Evolutionary conservation across 1,140 invertebrate genomes (phyloP).

Genomic region (Olivierus martensii): DNA sequence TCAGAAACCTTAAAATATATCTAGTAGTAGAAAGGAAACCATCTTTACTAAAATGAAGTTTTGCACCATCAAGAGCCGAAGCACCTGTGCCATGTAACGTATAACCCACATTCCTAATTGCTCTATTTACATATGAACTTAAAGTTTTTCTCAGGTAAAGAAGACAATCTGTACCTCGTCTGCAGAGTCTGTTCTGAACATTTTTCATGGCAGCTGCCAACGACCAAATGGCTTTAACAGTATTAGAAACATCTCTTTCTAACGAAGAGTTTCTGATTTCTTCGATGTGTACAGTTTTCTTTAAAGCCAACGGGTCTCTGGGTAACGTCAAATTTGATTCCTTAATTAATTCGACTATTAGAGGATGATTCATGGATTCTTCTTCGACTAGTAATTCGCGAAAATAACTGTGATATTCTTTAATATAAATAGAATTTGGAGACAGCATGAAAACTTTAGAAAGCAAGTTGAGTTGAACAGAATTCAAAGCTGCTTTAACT

Average conservation of each 20-base stretch:
- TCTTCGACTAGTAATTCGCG: slow-evolving; percentile 8
- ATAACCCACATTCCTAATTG: background rate
- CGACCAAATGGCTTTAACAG: slow-evolving; percentile 17
- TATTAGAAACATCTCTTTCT: slow-evolving; percentile 3
- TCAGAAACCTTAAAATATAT: slow-evolving; percentile 1
- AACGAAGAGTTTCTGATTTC: background rate
- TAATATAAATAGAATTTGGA: slow-evolving; percentile 6
- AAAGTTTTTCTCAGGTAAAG: slow-evolving; percentile 6
- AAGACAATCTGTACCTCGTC: slow-evolving; percentile 10
- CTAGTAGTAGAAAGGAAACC: slow-evolving; percentile 3
- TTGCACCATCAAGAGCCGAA: slow-evolving; percentile 3
- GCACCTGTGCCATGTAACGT: background rate
- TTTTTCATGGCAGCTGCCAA: slow-evolving; percentile 10
- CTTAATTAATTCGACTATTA: slow-evolving; percentile 1
- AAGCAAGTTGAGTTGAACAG: background rate
- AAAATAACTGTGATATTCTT: slow-evolving; percentile 10
- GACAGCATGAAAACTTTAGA: slow-evolving; percentile 7
- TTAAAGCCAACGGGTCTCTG: background rate
- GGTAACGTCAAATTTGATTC: background rate
- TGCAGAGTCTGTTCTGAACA: slow-evolving; percentile 10
- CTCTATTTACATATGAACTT: slow-evolving; percentile 6
- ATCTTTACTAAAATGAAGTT: slow-evolving; percentile 10
- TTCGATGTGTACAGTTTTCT: background rate
- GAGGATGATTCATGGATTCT: slow-evolving; percentile 7
- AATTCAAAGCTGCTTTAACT: no score